Conservation (phyloP, 2,797 vertebrate species). For the Bucorvus abyssinicus region DNA sequence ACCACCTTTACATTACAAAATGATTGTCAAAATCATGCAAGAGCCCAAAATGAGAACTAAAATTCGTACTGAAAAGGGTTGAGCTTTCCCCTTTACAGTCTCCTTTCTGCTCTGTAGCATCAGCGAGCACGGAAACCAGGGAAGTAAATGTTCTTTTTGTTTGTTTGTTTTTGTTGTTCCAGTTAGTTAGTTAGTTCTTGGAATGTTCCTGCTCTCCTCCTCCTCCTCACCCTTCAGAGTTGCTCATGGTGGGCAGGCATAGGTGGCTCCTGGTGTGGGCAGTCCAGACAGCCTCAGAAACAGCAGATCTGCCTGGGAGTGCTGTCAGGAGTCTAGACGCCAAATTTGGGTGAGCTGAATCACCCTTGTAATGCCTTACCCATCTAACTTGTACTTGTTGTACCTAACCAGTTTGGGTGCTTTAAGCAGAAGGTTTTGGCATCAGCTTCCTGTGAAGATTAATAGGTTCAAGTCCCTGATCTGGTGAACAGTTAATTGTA, state of each 20-base stretch:
- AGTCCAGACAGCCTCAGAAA: background rate
- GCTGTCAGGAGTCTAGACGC: background rate
- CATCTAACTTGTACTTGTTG: background rate
- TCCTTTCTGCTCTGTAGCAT: background rate
- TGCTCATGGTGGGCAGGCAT: background rate
- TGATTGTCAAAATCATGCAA: background rate
- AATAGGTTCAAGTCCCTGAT: background rate
- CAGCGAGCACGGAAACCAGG: background rate
- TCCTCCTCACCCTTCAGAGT: too few species aligned
- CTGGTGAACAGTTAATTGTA: background rate
- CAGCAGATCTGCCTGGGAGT: background rate
- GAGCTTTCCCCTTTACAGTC: background rate
- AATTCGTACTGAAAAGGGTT: background rate
- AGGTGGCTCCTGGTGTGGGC: background rate
- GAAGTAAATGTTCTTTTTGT: background rate
- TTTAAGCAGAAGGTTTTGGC: background rate
- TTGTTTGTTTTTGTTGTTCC: background rate
- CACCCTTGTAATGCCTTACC: rapidly evolving
- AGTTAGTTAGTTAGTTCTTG: background rate
- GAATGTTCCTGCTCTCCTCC: background rate
- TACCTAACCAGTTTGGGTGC: background rate
- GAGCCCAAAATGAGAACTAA: background rate
- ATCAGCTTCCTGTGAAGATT: background rate
- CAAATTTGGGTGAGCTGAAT: background rate
- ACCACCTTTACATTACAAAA: background rate